phyloP scores from a whole-genome alignment of 2,797 vertebrate species.

The Premnoplex brunnescens region DNA sequence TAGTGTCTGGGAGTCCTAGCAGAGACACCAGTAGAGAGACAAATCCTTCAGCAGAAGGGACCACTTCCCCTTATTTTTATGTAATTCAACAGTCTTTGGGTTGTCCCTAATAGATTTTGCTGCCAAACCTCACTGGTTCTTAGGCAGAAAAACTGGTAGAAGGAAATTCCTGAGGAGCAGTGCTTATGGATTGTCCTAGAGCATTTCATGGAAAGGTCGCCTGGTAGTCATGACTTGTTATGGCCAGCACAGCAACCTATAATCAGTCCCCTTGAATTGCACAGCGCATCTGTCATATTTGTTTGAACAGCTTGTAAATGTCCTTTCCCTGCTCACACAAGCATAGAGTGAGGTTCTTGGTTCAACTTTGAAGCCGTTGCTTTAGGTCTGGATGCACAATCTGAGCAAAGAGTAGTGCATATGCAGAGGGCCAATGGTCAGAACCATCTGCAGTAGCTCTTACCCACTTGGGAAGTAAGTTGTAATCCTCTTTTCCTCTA shows the following conservation, averaged over 20 bases:
- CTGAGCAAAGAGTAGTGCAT: neutral
- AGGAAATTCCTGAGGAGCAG: neutral
- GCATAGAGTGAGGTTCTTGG: neutral
- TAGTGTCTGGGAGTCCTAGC: neutral
- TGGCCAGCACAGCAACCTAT: neutral
- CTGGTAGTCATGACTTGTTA: neutral
- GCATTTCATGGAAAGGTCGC: neutral
- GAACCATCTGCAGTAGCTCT: neutral
- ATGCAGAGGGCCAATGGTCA: neutral
- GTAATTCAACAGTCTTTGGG: neutral
- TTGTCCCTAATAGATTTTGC: neutral
- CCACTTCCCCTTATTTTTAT: neutral
- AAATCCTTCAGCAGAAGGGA: neutral
- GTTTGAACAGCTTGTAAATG: neutral
- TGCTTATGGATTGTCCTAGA: neutral
- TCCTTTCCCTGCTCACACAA: neutral
- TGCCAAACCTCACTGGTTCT: neutral
- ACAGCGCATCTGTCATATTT: neutral
- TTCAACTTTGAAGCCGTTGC: neutral
- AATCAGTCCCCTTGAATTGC: neutral
- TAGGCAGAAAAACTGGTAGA: neutral
- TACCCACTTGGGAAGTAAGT: neutral
- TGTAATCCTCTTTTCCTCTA: neutral
- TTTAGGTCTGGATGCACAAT: neutral
- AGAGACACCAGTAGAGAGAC: neutral